Conservation (phyloP, 2,888 invertebrate species). For the Adelphocoris suturalis region DNA sequence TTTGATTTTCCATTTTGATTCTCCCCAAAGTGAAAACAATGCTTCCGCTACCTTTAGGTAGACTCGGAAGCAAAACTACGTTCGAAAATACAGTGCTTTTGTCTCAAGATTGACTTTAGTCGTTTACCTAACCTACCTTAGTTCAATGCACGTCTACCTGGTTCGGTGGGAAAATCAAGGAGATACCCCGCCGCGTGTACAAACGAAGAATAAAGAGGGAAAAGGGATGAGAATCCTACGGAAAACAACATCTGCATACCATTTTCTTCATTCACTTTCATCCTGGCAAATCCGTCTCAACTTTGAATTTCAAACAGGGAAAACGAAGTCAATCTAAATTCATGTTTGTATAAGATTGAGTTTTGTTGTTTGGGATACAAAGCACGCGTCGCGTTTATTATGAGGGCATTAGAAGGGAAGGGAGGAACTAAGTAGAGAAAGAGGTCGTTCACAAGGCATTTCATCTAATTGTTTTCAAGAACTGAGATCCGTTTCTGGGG, state of each 20-base stretch:
- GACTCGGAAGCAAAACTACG: no score
- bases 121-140: no score
- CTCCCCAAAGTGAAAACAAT: no score
- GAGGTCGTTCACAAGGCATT: not conserved
- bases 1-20: no score
- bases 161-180: not conserved
- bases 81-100: no score
- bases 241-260: conserved; percentile 46
- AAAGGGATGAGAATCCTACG: not conserved
- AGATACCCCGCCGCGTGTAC: not conserved
- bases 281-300: conserved; percentile 7
- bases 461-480: no score
- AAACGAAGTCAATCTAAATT: conserved; percentile 45
- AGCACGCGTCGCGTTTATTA: conserved; percentile 19
- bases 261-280: conserved; percentile 49
- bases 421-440: not conserved
- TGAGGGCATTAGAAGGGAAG: not conserved
- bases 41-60: no score
- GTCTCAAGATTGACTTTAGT: no score
- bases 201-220: not conserved
- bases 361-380: conserved; percentile 4
- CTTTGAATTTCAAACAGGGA: conserved; percentile 39
- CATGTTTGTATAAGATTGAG: conserved; percentile 18
- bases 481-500: no score
- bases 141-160: no score